These are phyloP conservation scores for Pollicipes pollicipes DNA, from an alignment of 1,140 invertebrate genomes.

Conservation along the genomic window DNA sequence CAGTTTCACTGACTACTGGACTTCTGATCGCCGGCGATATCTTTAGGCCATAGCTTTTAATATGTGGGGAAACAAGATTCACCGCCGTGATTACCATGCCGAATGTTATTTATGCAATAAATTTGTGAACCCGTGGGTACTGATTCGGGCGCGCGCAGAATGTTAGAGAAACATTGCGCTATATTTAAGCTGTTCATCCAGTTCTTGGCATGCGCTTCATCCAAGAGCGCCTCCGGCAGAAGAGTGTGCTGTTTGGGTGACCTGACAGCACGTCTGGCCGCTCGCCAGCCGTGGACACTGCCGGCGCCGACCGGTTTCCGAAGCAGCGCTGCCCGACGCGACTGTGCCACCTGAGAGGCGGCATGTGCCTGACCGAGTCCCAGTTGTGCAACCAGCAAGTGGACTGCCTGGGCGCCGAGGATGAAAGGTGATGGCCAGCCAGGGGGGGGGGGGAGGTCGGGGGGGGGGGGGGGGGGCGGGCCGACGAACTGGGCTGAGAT, in stretches of 20 bases:
- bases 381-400: slow-evolving; percentile 3
- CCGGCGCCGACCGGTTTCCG: too few species aligned
- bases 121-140: slow-evolving; percentile 2
- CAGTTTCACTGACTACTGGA: too few species aligned
- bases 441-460: too few species aligned
- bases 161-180: neutral
- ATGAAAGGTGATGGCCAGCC: neutral
- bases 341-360: neutral
- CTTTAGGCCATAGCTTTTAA: too few species aligned
- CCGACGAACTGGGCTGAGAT: too few species aligned
- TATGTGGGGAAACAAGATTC: too few species aligned
- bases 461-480: too few species aligned
- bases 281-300: neutral
- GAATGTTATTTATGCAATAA: too few species aligned
- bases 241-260: neutral
- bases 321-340: neutral
- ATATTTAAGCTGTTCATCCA: slow-evolving; percentile 3
- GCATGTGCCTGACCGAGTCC: neutral
- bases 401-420: neutral
- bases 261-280: too few species aligned
- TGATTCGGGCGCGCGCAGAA: neutral
- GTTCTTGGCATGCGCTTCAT: neutral
- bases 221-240: too few species aligned
- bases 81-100: too few species aligned
- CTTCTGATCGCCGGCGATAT: too few species aligned